Conservation (phyloP, 2,888 invertebrate genomes). For the Papilio protenor region DNA sequence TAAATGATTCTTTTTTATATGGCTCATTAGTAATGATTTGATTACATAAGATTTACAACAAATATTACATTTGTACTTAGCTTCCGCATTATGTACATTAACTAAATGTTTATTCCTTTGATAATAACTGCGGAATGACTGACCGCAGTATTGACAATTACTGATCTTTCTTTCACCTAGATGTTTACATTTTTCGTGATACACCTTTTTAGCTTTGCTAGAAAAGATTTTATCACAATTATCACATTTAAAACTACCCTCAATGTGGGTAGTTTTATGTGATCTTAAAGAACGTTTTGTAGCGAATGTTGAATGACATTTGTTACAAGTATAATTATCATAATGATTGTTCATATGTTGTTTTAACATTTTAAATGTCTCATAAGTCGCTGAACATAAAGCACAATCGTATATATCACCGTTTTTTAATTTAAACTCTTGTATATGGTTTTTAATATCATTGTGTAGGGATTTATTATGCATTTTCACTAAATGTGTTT, state of each 20-base stretch:
- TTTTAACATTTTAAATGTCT: slow-evolving; percentile 76
- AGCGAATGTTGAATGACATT: slow-evolving; percentile 67
- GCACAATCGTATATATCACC: slow-evolving; percentile 71
- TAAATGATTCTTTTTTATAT: slow-evolving; percentile 77
- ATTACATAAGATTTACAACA: slow-evolving; percentile 68
- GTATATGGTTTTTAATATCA: slow-evolving; percentile 72
- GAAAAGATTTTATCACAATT: slow-evolving; percentile 73
- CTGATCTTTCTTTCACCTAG: slow-evolving; percentile 70
- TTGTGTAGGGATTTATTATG: slow-evolving; percentile 61
- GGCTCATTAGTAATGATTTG: slow-evolving; percentile 72
- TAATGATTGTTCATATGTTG: slow-evolving; percentile 79
- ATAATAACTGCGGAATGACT: slow-evolving; percentile 72
- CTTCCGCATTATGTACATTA: slow-evolving; percentile 73
- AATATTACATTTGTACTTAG: slow-evolving; percentile 74
- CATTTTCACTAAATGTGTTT: slow-evolving; percentile 62
- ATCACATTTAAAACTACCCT: slow-evolving; percentile 72
- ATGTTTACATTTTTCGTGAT: slow-evolving; percentile 75
- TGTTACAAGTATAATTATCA: slow-evolving; percentile 64
- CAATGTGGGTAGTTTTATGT: slow-evolving; percentile 65
- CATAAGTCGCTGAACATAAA: slow-evolving; percentile 69
- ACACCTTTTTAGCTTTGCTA: slow-evolving; percentile 64
- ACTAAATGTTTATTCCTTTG: slow-evolving; percentile 74
- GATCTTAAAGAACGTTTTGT: slow-evolving; percentile 68
- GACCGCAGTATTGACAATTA: slow-evolving; percentile 72
- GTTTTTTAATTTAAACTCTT: slow-evolving; percentile 72